Evolutionary conservation across 2,797 vertebrate species (phyloP), one percentile per base, ranked within the genome.

Genomic region (Botia kubotai): DNA sequence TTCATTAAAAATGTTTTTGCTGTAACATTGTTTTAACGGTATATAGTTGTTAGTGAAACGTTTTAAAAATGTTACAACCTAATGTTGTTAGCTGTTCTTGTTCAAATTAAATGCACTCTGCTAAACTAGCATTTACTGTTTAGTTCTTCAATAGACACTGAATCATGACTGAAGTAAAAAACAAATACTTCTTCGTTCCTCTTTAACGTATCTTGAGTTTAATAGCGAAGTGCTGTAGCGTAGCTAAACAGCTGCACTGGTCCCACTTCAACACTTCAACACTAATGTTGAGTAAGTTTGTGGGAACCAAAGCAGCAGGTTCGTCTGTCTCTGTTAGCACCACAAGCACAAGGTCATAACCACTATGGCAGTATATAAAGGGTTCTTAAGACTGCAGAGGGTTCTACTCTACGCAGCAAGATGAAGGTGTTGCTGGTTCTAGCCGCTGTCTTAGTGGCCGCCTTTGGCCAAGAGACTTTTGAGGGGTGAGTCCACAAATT

Each of bases 401-500:
- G 1, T 71, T 50, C 23, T 1, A 14, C 17, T 60, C 43, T 43
- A 72, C 26, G 26, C 70, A 57, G 81, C 89, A 91, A 0, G 50
- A 94, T 94, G 93, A 93, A 72, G 88, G 84, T 60, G 29, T 79
- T 93, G 43, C 53, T 93, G 1, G 77, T 83, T n/a, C 75, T 93
- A 14, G 23, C 86, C 2, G 75, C 84, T 12, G 81, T 93, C 80
- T 72, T 92, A 1, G 88, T 89, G 70, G 88, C 88, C 16, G 88
- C 75, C 84, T 72, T 90, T 11, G 85, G 83, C 87, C 91, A 85
- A 81, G 87, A 91, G 12, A 90, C 89, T 0, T 94, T 93, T 53
- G 86, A 91, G 57, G 93, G 93, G 93, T 94, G 77, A 87, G 93
- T 89, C 36, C 26, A 19, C 14, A 60, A 16, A 57, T 17, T 21